Base-by-base conservation (phyloP, 2,797 vertebrate species). In the Poliocrania exsul region DNA sequence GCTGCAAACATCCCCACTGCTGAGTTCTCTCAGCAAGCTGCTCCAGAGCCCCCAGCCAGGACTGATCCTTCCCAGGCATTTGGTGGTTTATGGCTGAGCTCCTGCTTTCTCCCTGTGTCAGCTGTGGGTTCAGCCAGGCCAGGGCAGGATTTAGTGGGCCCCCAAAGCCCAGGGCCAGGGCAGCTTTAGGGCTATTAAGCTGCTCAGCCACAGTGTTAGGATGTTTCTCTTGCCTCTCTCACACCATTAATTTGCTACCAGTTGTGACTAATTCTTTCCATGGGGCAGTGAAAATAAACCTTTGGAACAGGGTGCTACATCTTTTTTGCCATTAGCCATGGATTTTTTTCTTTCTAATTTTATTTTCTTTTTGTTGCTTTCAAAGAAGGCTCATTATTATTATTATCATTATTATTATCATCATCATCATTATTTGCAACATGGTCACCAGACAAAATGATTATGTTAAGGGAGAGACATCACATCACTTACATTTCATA, bases 401-500 rank as follows among this genome's bases (percentile, higher is more conserved):
- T 96, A 75, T 73, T 65, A 54, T 60, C 96, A 31, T 67, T 61
- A 56, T 81, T 92, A 74, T 96, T 89, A 49, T 42, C n/a, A 57
- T 66, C 13, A 49, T 97, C 98, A 97, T 97, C 97, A 97, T 98
- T 98, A 97, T 98, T 98, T 97, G 96, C 97, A 97, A 94, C 97
- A 96, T 96, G 93, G 96, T 97, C 96, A 95, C 97, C 97, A 98
- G 98, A 98, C 97, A 97, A 98, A 98, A 98, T 98, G 96, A 98
- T 98, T 98, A 98, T 97, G 97, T 98, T 98, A 99, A 95, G 98
- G 97, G 97, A 97, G 95, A 97, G 96, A 97, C 98, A 98, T 98
- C 98, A 98, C 98, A 98, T 98, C 98, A 97, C 98, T 98, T 98
- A 98, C 98, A 97, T 99, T 99, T 98, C 97, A 98, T 98, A 99